Base-by-base conservation (phyloP, 1,140 invertebrate species). In the Pogonognathellus flavescens region DNA sequence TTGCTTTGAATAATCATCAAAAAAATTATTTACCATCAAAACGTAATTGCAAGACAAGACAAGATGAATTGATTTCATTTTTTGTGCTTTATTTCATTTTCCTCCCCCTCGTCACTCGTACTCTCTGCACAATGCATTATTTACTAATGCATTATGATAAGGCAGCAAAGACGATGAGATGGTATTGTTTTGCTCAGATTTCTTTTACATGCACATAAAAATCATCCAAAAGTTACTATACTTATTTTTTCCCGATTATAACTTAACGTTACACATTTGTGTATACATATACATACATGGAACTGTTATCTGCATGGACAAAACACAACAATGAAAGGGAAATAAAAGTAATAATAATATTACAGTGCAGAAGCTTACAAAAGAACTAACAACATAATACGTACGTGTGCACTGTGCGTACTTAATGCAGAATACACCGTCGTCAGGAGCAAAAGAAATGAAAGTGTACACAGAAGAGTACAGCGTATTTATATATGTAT, bases 11-110 rank as follows among this genome's bases (percentile, higher is more conserved):
- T 66, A 66, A 66, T 66, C 62, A 66, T 25, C 62, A 20, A 66
- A 66, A 66, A 66, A 66, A 66, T 66, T 66, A 66, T 66, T 66
- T 14, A 76, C 22, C 70, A 76, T 49, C 49, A 50, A 76, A 76
- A 1, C 6, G n/a, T 76, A 49, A 76, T 76, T 76, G 70, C 49
- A 41, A 16, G 16, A 31, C 70, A 49, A 76, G 41, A 49, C 49
- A 76, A 76, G 41, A 76, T 76, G 70, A 76, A 76, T 76, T 76
- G 70, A 76, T 76, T 76, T 31, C n/a, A 76, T 13, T 76, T 66
- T 66, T 55, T 66, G 22, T 31, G n/a, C 25, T 49, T 25, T 9
- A 16, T 7, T 16, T 76, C 13, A 25, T 25, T 76, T 76, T 31
- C 70, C 70, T 49, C 70, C 70, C 70, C 41, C 31, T 41, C 41